Conservation (phyloP, 2,113 vertebrate species). For the Diadophis punctatus region DNA sequence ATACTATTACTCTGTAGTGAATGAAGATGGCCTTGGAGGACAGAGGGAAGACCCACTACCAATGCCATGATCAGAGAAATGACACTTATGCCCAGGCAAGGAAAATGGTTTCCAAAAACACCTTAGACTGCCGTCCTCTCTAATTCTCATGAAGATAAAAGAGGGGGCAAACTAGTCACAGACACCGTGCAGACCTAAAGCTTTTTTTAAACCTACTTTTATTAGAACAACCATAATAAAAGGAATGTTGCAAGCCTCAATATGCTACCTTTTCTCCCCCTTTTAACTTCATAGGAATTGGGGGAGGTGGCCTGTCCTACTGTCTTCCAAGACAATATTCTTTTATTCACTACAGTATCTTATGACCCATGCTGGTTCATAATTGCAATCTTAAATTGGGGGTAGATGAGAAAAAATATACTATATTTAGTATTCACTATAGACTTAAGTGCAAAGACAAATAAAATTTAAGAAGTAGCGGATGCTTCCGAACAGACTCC, state of each 20-base stretch:
- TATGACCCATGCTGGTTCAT: neutral
- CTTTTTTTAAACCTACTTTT: neutral
- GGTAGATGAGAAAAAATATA: neutral
- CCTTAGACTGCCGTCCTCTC: neutral
- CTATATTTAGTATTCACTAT: neutral
- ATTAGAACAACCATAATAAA: neutral
- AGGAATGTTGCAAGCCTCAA: neutral
- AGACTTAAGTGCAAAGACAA: neutral
- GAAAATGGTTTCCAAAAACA: neutral
- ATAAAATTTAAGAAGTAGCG: too few species aligned
- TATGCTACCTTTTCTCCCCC: neutral
- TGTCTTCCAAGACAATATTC: neutral
- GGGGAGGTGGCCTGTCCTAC: neutral
- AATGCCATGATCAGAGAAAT: neutral
- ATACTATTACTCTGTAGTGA: neutral
- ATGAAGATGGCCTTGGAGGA: neutral
- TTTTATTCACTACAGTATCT: neutral
- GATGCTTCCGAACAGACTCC: neutral
- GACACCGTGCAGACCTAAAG: neutral
- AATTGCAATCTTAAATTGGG: neutral
- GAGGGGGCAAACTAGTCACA: neutral
- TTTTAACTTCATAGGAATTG: neutral
- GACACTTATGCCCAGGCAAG: neutral
- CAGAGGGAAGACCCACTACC: neutral
- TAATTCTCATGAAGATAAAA: neutral